Percentiles rank a stretch among this genome's conserved stretches.
Conservation (phyloP, 2,797 vertebrate genomes). For the Euphonia xanthogaster region DNA sequence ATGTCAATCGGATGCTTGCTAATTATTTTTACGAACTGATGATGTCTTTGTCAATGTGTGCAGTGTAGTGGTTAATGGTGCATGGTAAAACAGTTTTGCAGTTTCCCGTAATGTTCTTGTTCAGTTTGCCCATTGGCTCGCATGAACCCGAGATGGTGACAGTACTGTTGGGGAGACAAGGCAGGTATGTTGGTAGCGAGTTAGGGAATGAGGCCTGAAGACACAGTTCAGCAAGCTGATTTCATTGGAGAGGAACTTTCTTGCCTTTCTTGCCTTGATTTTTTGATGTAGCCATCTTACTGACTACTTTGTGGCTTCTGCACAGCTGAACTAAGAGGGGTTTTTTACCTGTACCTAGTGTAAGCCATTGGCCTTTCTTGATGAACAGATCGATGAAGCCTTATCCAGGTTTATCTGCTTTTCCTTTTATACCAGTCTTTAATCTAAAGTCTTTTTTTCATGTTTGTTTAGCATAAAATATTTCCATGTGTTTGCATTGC, state of each 20-base stretch:
- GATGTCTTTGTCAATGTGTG: not conserved
- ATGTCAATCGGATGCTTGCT: not conserved
- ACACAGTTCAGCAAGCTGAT: not conserved
- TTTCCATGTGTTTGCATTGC: not conserved
- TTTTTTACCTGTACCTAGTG: not conserved
- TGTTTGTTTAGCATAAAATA: not conserved
- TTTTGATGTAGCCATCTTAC: not conserved
- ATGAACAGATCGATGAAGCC: not conserved
- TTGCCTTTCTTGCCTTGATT: not conserved
- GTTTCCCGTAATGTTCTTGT: not conserved
- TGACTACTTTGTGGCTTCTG: not conserved
- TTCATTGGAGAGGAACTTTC: not conserved
- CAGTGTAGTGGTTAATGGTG: not conserved
- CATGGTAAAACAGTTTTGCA: not conserved
- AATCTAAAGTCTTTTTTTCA: not conserved
- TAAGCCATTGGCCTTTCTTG: not conserved
- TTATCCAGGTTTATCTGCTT: not conserved
- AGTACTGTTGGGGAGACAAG: not conserved
- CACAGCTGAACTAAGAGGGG: not conserved
- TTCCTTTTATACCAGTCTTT: not conserved
- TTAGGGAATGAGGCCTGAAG: not conserved
- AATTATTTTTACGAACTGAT: not conserved
- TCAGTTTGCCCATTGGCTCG: not conserved
- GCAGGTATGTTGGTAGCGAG: not conserved
- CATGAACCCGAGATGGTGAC: not conserved